Evolutionary conservation across 1,140 invertebrate genomes (phyloP), one percentile per base, ranked within the genome.

Genomic region (Holotrichia oblita): DNA sequence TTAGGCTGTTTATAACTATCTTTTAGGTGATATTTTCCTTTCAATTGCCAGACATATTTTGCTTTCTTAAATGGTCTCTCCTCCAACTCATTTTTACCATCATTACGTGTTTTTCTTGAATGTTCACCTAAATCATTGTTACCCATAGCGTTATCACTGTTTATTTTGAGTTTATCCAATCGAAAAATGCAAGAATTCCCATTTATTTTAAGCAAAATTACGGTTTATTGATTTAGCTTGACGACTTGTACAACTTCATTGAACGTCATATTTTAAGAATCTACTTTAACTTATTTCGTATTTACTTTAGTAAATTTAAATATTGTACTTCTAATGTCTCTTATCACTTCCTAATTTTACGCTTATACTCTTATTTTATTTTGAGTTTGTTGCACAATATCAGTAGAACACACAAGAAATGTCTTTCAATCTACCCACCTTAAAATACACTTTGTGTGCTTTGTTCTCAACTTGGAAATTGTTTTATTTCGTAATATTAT

Each of bases 31-130:
- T 89, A 89, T 88, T 89, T 90, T 22, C 90, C 90, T 85, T 92
- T 91, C 42, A 92, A 88, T 88, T 92, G 90, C 91, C 91, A 92
- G 61, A 90, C 87, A 87, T 89, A 91, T 81, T 89, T 87, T 34
- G 91, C 91, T 85, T 92, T 92, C 84, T 92, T 92, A 77, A 91
- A 87, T 80, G 89, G 90, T 85, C 89, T 88, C 80, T 90, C 88
- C 77, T 86, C 85, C 81, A 34, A 34, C 2, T 87, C 88, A 69
- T 79, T 80, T n/a, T 40, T 22, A 55, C 14, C 34, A 24, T 41
- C 22, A 12, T 34, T 44, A 10, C 24, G 24, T 14, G 48, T 64
- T 64, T 77, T 61, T 40, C 55, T 69, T 6, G 59, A 77, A 69
- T 61, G 59, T 61, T 77, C 59, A 40, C 55, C 48, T 40, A 64